Conservation (phyloP, 2,113 vertebrate species). For the Azemiops feae region DNA sequence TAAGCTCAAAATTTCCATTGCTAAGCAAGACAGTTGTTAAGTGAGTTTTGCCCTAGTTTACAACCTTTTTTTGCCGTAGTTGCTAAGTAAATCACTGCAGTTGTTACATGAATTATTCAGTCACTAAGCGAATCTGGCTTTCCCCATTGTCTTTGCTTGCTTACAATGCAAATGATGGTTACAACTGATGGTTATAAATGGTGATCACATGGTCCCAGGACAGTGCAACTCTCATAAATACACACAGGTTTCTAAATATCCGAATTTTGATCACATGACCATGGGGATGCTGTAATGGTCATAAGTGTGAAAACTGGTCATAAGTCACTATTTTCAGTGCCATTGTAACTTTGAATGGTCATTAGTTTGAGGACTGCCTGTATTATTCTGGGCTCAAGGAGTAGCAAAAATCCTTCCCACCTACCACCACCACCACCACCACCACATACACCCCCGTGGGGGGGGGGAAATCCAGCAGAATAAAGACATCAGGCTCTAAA, state of each 20-base stretch:
- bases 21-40: neutral
- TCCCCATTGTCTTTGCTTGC: neutral
- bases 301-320: neutral
- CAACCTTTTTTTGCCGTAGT: no score
- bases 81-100: neutral
- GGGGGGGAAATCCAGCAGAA: neutral
- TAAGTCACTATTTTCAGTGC: neutral
- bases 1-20: neutral
- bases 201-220: neutral
- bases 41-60: neutral
- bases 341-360: neutral
- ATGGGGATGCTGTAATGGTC: neutral
- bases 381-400: neutral
- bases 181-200: neutral
- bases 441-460: no score
- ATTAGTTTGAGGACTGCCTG: neutral
- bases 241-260: neutral
- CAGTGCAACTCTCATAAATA: no score
- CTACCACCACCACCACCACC: neutral
- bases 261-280: neutral
- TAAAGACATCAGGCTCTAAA: neutral
- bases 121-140: neutral
- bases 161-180: no score
- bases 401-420: neutral
- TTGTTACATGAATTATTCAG: neutral